Base-by-base conservation (phyloP, 2,888 invertebrate genomes). In the Nesidiocoris tenuis region DNA sequence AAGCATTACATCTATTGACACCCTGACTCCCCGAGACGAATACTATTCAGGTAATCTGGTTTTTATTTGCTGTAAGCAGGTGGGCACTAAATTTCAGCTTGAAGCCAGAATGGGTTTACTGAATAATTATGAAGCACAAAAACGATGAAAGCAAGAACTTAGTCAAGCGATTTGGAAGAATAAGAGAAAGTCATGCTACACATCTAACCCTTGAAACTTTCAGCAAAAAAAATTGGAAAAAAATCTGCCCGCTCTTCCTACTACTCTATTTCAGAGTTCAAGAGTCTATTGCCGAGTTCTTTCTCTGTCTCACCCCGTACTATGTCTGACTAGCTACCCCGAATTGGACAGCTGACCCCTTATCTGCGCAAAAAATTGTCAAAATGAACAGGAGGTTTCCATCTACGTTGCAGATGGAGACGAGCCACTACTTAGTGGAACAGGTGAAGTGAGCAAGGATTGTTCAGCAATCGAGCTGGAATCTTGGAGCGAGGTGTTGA, bases 391-490 rank as follows among this genome's bases (percentile, higher is more conserved):
- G n/a, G n/a, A 55, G 2, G 3, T 18, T 9, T 16, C 18, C 5
- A 7, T 23, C 12, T 21, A 59, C n/a, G 25, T 23, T 21, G 23
- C 17, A 75, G 95, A 95, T 86, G 94, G 94, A 9, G 95, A 95
- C 82, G 98, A 98, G 82, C 98, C 98, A 0, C 86, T 98, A 78
- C 86, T 98, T n/a, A 98, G 97, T 84, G 99, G 99, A 0, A 98
- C 97, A 2, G 99, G 99, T 0, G 90, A 93, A 82, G 98, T 99
- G 0, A 96, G 96, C 0, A 97, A 96, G 83, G 98, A 98, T 82
- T 97, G 98, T 82, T 91, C 94, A 0, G 95, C 94, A 82, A 94
- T 93, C 80, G 94, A 96, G 65, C 86, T 99, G 63, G 93, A 93
- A 74, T 93, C 91, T 81, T 99, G 98, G 98, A 91, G 91, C 72